Conservation (phyloP, 2,113 vertebrate genomes). For the Mobula birostris region DNA sequence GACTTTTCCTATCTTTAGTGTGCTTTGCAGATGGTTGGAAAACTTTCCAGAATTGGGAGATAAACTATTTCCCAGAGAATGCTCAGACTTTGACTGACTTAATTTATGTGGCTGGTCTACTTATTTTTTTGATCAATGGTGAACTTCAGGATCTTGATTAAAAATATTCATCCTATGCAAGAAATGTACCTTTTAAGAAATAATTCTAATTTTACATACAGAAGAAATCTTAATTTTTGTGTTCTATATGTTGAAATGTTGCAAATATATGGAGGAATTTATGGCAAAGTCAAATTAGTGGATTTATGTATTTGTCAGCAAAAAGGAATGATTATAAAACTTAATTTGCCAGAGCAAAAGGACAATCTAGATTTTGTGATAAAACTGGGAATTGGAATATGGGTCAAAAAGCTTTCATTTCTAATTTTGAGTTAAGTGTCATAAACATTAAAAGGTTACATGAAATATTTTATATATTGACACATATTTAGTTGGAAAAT, state of each 20-base stretch:
- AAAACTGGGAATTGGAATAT: not conserved
- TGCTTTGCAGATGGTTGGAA: no score
- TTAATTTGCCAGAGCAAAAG: not conserved
- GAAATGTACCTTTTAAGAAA: not conserved
- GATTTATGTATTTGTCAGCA: not conserved
- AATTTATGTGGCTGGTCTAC: not conserved
- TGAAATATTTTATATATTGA: not conserved
- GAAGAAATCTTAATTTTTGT: not conserved
- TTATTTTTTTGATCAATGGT: no score
- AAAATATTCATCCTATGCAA: not conserved
- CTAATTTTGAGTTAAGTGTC: not conserved
- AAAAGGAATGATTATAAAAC: not conserved
- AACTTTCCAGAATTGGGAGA: no score
- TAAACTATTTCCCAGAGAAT: no score
- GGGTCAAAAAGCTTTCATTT: not conserved
- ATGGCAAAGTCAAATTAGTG: not conserved
- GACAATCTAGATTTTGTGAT: not conserved
- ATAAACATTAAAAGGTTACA: not conserved
- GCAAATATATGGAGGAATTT: not conserved
- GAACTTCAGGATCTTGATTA: no score
- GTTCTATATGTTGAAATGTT: not conserved
- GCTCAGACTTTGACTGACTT: not conserved
- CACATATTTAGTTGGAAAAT: not conserved
- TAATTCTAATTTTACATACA: not conserved
- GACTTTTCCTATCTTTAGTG: no score